Conservation (phyloP, 2,113 vertebrate species). For the Athene cunicularia region DNA sequence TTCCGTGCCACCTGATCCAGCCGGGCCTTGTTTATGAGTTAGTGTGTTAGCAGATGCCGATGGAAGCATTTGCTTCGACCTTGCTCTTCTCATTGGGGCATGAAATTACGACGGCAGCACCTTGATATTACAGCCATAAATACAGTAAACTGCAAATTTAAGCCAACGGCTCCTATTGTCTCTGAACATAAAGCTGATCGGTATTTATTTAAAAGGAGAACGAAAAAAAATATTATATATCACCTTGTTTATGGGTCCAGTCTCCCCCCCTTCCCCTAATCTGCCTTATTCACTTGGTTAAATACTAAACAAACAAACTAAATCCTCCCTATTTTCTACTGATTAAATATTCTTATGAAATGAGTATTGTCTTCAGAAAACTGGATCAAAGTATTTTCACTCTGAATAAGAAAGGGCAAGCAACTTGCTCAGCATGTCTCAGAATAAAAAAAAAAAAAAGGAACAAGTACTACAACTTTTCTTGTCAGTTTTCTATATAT, state of each 20-base stretch:
- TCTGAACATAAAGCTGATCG: slow-evolving; percentile 99
- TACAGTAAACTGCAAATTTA: slow-evolving; percentile 99
- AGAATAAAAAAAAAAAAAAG: slow-evolving; percentile 53
- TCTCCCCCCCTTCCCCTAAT: slow-evolving; percentile 79
- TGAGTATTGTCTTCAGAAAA: slow-evolving; percentile 62
- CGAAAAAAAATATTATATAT: slow-evolving; percentile 99
- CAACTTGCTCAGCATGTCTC: neutral
- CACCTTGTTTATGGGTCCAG: slow-evolving; percentile 98
- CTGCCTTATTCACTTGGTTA: slow-evolving; percentile 78
- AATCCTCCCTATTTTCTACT: slow-evolving; percentile 68
- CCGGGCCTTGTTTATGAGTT: slow-evolving; percentile 99
- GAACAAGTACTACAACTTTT: slow-evolving; percentile 43
- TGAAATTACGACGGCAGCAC: slow-evolving; percentile 99
- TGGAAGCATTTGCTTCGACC: slow-evolving; percentile 99
- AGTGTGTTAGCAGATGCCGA: slow-evolving; percentile 99
- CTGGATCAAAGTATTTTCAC: slow-evolving; percentile 52
- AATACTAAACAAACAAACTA: slow-evolving; percentile 81
- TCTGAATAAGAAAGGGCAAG: slow-evolving; percentile 27
- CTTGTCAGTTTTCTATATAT: neutral
- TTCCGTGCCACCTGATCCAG: slow-evolving; percentile 99
- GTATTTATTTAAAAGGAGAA: slow-evolving; percentile 99
- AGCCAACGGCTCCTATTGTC: slow-evolving; percentile 99
- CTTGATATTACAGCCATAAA: slow-evolving; percentile 99
- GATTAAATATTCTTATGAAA: slow-evolving; percentile 68
- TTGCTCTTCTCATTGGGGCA: slow-evolving; percentile 99